Base-by-base conservation (phyloP, 2,113 vertebrate genomes). In the Tretioscincus oriximinensis region DNA sequence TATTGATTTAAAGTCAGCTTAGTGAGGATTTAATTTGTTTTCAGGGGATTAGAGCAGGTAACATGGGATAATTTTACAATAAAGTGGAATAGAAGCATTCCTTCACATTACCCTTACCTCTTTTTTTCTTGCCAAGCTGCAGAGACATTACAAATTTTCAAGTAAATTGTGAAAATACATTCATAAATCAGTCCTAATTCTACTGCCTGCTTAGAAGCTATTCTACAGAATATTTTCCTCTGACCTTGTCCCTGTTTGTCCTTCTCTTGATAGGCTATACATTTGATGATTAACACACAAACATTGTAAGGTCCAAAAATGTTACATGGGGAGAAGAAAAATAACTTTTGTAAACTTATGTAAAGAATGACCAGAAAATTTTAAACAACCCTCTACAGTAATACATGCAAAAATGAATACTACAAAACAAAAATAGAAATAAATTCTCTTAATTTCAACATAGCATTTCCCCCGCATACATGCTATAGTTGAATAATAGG, bases 11-110 rank as follows among this genome's bases (percentile, higher is more conserved):
- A 96, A 97, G 97, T 98, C 97, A 98, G 95, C 96, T 98, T 98
- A 97, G 97, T 97, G 96, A 97, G 97, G 96, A 97, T 99, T 99
- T 99, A 97, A 99, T 99, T 99, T 98, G 97, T 99, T 98, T 98
- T 97, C 97, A 93, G 96, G 95, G 96, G 97, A 98, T 99, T 98
- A 98, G 97, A 97, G 96, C 96, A 97, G 97, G 97, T 98, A 97
- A 96, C 95, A 94, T 93, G 95, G 97, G 97, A 97, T 97, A 98
- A 97, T 98, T 98, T 97, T 94, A 96, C 96, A 96, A 97, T 95
- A 96, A 95, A 96, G 93, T 94, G 94, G 95, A 95, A 94, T 94
- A 95, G 94, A 94, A 93, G 91, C 91, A 83, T 94, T 95, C 95
- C 94, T 94, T 94, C 95, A 93, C 92, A 85, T 95, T 88, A 90